phyloP scores from a whole-genome alignment of 2,797 vertebrate genomes.

The Darevskia mixta region DNA sequence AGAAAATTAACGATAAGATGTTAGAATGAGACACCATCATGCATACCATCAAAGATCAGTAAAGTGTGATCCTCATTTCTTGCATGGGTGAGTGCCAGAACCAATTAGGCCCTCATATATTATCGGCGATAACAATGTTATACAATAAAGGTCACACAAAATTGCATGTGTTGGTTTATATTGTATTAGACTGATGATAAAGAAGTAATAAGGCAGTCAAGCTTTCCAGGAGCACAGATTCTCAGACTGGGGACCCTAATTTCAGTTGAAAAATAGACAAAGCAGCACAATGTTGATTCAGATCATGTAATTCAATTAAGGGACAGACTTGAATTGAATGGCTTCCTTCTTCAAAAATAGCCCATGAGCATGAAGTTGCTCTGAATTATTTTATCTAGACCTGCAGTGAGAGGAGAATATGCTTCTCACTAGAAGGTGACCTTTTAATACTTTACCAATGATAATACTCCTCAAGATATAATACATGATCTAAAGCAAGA shows the following conservation, averaged over 20 bases:
- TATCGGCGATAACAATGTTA: conserved; percentile 29
- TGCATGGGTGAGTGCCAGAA: conserved; percentile 30
- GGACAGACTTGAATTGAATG: conserved; percentile 31
- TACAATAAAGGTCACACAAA: conserved; percentile 35
- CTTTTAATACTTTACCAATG: conserved; percentile 39
- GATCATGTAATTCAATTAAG: conserved; percentile 36
- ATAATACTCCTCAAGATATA: not conserved
- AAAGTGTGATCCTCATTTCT: not conserved
- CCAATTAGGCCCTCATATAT: conserved; percentile 23
- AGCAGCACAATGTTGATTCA: conserved; percentile 27
- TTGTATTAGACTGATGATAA: conserved; percentile 28
- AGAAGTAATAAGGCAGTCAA: conserved; percentile 23
- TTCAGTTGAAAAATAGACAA: conserved; percentile 37
- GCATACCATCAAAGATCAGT: conserved; percentile 14
- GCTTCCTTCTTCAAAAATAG: conserved; percentile 9
- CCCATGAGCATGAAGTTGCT: not conserved
- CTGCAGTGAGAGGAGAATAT: conserved; percentile 24
- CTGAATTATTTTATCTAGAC: conserved; percentile 22
- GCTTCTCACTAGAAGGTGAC: conserved; percentile 36
- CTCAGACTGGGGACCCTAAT: not conserved
- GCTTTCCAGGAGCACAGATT: conserved; percentile 18
- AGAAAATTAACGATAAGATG: conserved; percentile 42
- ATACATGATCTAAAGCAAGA: not conserved
- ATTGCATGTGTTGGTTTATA: conserved; percentile 28
- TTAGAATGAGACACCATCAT: conserved; percentile 49